A percentile compares a stretch with the other conserved stretches of the same genome.
Conservation (phyloP, 1,140 invertebrate genomes). For the silkworm (Bombyx mori) region ASM3026992v2 NC_085129.1:11685501-11686000, state of each 20-base stretch:
- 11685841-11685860: not conserved
- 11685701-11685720: not conserved
- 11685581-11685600: constrained; percentile 43
- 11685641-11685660: constrained; percentile 58
- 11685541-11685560: constrained; percentile 28
- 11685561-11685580: constrained; percentile 39
- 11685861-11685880: too few relatives aligned
- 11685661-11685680: constrained; percentile 51
- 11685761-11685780: constrained; percentile 18
- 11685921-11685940: too few relatives aligned
- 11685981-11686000: too few relatives aligned
- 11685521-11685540: constrained; percentile 31
- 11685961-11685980: too few relatives aligned
- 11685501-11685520: constrained; percentile 32
- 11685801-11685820: constrained; percentile 5
- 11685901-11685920: too few relatives aligned
- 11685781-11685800: constrained; percentile 18
- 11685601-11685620: constrained; percentile 47
- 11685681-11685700: constrained; percentile 22
- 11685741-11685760: constrained; percentile 12
- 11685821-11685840: constrained; percentile 4
- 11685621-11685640: constrained; percentile 58
- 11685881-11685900: too few relatives aligned
- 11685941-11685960: too few relatives aligned
- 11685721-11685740: constrained; percentile 11